Evolutionary conservation across 2,113 vertebrate species (phyloP).

Genomic region (Acrocephalus arundinaceus): DNA sequence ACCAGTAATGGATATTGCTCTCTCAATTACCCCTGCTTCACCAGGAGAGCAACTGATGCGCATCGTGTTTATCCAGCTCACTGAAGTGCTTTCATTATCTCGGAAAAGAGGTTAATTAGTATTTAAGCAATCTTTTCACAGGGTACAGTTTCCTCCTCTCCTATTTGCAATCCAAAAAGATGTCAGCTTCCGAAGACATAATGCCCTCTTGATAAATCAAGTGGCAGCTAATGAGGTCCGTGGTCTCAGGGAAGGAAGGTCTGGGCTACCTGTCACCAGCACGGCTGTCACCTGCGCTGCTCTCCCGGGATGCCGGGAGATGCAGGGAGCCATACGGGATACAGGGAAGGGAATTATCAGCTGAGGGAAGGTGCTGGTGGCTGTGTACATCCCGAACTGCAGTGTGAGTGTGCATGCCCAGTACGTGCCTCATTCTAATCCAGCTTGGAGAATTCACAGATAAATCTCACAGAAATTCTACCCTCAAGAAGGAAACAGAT

Average conservation of each 20-base stretch:
- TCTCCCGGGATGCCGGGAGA: slow-evolving; percentile 29
- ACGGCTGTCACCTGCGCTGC: slow-evolving; percentile 57
- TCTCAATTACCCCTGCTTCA: slow-evolving; percentile 53
- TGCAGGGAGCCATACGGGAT: slow-evolving; percentile 30
- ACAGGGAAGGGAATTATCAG: slow-evolving; percentile 27
- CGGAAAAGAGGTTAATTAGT: slow-evolving; percentile 69
- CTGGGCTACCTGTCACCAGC: slow-evolving; percentile 70
- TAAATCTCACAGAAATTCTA: slow-evolving; percentile 39
- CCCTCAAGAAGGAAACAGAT: slow-evolving; percentile 16
- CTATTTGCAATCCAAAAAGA: slow-evolving; percentile 66
- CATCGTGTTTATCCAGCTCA: slow-evolving; percentile 64
- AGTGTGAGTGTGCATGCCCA: not conserved
- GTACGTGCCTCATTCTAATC: not conserved
- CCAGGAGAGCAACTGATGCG: slow-evolving; percentile 63
- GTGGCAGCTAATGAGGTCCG: slow-evolving; percentile 66
- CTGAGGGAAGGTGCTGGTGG: not conserved
- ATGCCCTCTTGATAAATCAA: slow-evolving; percentile 72
- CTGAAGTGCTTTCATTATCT: slow-evolving; percentile 65
- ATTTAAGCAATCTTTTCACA: slow-evolving; percentile 72
- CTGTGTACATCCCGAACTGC: not conserved
- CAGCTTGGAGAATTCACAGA: not conserved
- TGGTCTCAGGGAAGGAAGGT: slow-evolving; percentile 38
- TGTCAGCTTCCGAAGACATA: slow-evolving; percentile 57
- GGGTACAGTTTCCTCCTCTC: slow-evolving; percentile 65
- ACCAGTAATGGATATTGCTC: slow-evolving; percentile 57